Evolutionary conservation across 2,113 vertebrate genomes (phyloP), one percentile per base, ranked within the genome.

Genomic region (Andinoacara biseriatus): DNA sequence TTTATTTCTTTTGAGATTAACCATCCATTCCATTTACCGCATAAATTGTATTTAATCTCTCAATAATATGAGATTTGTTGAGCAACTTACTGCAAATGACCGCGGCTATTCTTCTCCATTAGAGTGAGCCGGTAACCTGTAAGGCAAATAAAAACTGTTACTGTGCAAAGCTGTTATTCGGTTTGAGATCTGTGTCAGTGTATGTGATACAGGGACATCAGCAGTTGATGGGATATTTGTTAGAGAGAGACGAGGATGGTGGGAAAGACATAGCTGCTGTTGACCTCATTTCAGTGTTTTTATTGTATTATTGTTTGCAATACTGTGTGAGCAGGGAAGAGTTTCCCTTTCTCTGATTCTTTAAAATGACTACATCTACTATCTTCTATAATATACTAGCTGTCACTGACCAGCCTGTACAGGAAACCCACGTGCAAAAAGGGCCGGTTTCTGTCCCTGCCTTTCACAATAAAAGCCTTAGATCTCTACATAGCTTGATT

Each of bases 261-360:
- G 5, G 31, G 43, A 76, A 56, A 7, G 40, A 35, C 1, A 17
- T 15, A 20, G 24, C 14, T 81, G 49, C 65, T 78, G 54, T 59
- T 79, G 81, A 88, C 72, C 77, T 85, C 26, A 46, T 54, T 15
- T 22, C 22, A 59, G 52, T 61, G 33, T 81, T 78, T 67, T 24
- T 58, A 26, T 58, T 58, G 57, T 26, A 7, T 58, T 26, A 58
- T 58, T 58, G 11, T 58, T 26, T 26, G 22, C 58, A 10, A 60
- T 24, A 14, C 14, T 22, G 26, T 62, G 57, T 78, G 84, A 33
- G 65, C 5, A 58, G 22, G 10, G 11, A 24, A 58, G 10, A 24
- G 56, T 24, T 58, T 58, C 56, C 56, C 13, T 57, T 58, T 58
- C 57, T 58, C 11, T 24, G 5, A 13, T 24, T 58, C 57, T 58